Evolutionary conservation across 1,140 invertebrate genomes (phyloP).

Genomic region (Odontomachus brunneus): DNA sequence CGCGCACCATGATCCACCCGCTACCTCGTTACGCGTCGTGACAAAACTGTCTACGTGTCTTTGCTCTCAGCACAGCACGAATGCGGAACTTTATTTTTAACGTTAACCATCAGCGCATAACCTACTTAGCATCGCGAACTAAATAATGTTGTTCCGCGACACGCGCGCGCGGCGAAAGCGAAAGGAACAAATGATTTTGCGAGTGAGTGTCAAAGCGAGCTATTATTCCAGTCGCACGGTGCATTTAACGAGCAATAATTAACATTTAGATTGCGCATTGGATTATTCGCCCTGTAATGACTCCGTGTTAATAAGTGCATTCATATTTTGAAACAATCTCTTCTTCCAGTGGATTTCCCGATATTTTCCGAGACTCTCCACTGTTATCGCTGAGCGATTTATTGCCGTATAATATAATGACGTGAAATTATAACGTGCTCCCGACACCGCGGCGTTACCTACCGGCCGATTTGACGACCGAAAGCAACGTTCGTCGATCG

Average conservation of each 20-base stretch:
- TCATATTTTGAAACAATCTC: not conserved
- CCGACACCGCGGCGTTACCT: too few relatives aligned
- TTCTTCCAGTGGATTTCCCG: not conserved
- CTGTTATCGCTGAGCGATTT: slow-evolving; percentile 6
- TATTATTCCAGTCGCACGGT: too few relatives aligned
- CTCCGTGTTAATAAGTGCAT: not conserved
- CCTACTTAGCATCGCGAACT: not conserved
- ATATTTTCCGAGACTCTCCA: not conserved
- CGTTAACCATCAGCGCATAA: slow-evolving; percentile 14
- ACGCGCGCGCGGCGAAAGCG: too few relatives aligned
- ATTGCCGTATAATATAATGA: slow-evolving; percentile 28
- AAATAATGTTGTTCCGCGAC: too few relatives aligned
- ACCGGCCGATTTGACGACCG: slow-evolving; percentile 26
- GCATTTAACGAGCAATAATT: too few relatives aligned
- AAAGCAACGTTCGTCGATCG: slow-evolving; percentile 41
- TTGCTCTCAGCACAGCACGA: not conserved
- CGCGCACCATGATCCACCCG: slow-evolving; percentile 1
- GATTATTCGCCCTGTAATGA: not conserved
- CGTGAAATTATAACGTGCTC: slow-evolving; percentile 23
- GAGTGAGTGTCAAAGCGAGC: too few relatives aligned
- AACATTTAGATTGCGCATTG: not conserved
- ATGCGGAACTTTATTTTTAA: slow-evolving; percentile 15
- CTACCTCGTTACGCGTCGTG: slow-evolving; percentile 1
- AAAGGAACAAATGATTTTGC: too few relatives aligned
- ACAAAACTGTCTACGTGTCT: slow-evolving; percentile 36